A percentile compares a stretch with the other conserved stretches of the same genome.
Conservation (phyloP, 2,113 vertebrate genomes). For the Gasterosteus aculeatus region DNA sequence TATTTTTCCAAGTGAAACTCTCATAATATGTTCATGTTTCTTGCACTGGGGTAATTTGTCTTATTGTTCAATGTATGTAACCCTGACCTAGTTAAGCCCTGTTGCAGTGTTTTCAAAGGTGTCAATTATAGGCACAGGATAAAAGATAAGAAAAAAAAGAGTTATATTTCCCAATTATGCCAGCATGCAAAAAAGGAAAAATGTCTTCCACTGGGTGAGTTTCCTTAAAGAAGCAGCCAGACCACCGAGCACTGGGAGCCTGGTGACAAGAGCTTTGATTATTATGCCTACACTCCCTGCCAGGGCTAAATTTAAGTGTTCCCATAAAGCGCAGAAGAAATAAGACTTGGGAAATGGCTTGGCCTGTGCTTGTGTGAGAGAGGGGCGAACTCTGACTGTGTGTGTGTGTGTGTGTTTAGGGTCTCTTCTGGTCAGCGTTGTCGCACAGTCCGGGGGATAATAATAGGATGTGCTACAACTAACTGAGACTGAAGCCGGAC, state of each 20-base stretch:
- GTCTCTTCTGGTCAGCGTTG: slow-evolving; percentile 80
- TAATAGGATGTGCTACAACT: slow-evolving; percentile 82
- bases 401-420: slow-evolving; percentile 77
- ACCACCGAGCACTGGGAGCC: slow-evolving; percentile 81
- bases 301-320: slow-evolving; percentile 85
- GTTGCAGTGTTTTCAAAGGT: slow-evolving; percentile 25
- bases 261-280: slow-evolving; percentile 81
- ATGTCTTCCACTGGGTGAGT: slow-evolving; percentile 57
- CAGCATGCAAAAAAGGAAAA: slow-evolving; percentile 29
- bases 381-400: slow-evolving; percentile 63
- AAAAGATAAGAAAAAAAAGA: slow-evolving; percentile 2
- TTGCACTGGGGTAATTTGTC: too few relatives aligned
- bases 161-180: slow-evolving; percentile 17
- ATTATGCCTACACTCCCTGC: slow-evolving; percentile 80
- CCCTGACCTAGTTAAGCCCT: neutral
- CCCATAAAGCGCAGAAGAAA: slow-evolving; percentile 82
- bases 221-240: slow-evolving; percentile 66
- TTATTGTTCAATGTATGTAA: too few relatives aligned
- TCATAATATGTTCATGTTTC: too few relatives aligned
- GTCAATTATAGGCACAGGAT: slow-evolving; percentile 20
- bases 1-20: neutral
- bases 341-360: slow-evolving; percentile 81
- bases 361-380: slow-evolving; percentile 70
- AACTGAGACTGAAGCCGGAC: slow-evolving; percentile 73
- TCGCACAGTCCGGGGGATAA: slow-evolving; percentile 81